Conservation (phyloP, 2,888 invertebrate genomes). For the Pollenia labialis region DNA sequence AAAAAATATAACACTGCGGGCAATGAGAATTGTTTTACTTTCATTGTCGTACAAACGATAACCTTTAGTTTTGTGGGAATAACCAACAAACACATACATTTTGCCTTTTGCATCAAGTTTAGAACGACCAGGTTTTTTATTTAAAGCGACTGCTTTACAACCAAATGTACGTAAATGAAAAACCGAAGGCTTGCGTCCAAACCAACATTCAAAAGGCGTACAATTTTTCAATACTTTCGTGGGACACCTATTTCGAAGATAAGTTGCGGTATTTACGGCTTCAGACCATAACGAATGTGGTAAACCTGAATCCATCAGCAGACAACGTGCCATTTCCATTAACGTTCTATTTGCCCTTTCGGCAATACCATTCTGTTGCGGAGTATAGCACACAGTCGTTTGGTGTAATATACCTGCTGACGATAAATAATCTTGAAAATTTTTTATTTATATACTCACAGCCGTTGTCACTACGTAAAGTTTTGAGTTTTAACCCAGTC, state of each 20-base stretch:
- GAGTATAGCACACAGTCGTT: slow-evolving; percentile 37
- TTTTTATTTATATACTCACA: neutral
- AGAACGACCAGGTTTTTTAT: slow-evolving; percentile 27
- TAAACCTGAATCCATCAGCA: slow-evolving; percentile 1
- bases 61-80: slow-evolving; percentile 58
- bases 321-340: slow-evolving; percentile 39
- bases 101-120: slow-evolving; percentile 58
- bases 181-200: neutral
- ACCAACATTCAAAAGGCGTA: neutral
- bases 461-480: slow-evolving; percentile 53
- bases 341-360: slow-evolving; percentile 18
- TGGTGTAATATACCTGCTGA: slow-evolving; percentile 14
- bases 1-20: slow-evolving; percentile 24
- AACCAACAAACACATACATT: slow-evolving; percentile 65
- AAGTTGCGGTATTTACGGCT: neutral
- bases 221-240: slow-evolving; percentile 16
- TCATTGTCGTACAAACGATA: slow-evolving; percentile 65
- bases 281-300: neutral
- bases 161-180: slow-evolving; percentile 51
- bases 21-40: slow-evolving; percentile 47
- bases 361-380: neutral
- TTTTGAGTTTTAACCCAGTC: slow-evolving; percentile 48
- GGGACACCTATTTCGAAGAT: neutral
- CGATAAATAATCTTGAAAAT: neutral
- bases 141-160: slow-evolving; percentile 61